These are phyloP conservation scores for Lasioglossum figueresi DNA, from an alignment of 2,888 invertebrate species.

Conservation along the genomic window DNA sequence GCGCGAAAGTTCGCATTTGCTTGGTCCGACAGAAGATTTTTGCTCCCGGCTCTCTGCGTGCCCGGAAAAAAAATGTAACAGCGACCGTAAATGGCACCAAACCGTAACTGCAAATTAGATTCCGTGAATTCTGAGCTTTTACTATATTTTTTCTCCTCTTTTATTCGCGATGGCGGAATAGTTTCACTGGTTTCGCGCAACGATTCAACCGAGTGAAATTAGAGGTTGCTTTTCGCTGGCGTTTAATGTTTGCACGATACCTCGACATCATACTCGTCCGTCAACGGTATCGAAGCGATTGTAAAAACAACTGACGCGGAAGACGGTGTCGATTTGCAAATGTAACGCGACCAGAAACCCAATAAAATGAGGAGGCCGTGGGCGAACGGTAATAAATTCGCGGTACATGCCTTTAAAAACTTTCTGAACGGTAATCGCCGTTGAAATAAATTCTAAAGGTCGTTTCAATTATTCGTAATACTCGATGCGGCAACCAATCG, in stretches of 20 bases:
- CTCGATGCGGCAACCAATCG: neutral
- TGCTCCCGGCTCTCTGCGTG: neutral
- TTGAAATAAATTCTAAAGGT: neutral
- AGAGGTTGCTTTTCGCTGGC: constrained; percentile 15
- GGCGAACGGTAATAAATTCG: neutral
- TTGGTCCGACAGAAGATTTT: constrained; percentile 5
- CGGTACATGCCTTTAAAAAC: neutral
- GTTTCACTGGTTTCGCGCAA: neutral
- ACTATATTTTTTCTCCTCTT: neutral
- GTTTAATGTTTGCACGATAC: constrained; percentile 16
- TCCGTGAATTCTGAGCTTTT: constrained; percentile 10
- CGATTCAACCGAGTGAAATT: constrained; percentile 23
- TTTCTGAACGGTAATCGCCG: neutral
- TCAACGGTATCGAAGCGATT: constrained; percentile 33
- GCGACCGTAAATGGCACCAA: constrained; percentile 2
- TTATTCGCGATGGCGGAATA: neutral
- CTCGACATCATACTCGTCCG: constrained; percentile 18
- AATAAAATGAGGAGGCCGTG: constrained; percentile 31
- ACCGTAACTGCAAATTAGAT: constrained; percentile 36
- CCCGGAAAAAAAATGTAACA: neutral
- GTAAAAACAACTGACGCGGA: constrained; percentile 44
- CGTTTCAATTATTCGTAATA: neutral
- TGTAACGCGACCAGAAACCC: constrained; percentile 27
- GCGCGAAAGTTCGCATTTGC: neutral
- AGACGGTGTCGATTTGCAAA: constrained; percentile 38